Evolutionary conservation across 2,797 vertebrate genomes (phyloP).

Genomic region (Myiothlypis chrysogaster): DNA sequence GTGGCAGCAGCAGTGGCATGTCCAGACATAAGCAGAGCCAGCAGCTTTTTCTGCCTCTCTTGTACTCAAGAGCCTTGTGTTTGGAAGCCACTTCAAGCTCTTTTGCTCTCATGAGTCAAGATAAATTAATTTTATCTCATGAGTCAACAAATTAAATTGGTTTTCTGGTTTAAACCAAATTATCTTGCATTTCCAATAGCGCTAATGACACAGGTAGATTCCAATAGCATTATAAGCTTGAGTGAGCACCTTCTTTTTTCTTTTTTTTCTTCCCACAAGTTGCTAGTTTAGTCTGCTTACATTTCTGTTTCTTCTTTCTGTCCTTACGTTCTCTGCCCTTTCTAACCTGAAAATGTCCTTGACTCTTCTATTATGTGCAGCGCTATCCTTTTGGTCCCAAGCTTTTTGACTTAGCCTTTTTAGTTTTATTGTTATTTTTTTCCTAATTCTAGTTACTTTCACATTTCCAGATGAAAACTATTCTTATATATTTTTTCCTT

Average conservation of each 20-base stretch:
- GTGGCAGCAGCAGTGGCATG: neutral
- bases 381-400: neutral
- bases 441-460: neutral
- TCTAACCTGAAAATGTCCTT: neutral
- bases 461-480: neutral
- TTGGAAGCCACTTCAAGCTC: neutral
- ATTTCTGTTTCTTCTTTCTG: neutral
- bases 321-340: neutral
- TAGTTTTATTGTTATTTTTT: neutral
- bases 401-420: neutral
- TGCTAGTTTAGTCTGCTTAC: neutral
- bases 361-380: neutral
- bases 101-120: neutral
- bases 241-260: neutral
- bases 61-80: neutral
- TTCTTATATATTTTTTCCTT: neutral
- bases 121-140: neutral
- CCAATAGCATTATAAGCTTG: neutral
- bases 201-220: neutral
- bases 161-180: neutral
- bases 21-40: neutral
- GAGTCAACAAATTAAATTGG: neutral
- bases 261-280: neutral
- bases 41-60: neutral
- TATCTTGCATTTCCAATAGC: neutral